Conservation (phyloP, 2,888 invertebrate genomes). For the Pristionchus mayeri region DNA sequence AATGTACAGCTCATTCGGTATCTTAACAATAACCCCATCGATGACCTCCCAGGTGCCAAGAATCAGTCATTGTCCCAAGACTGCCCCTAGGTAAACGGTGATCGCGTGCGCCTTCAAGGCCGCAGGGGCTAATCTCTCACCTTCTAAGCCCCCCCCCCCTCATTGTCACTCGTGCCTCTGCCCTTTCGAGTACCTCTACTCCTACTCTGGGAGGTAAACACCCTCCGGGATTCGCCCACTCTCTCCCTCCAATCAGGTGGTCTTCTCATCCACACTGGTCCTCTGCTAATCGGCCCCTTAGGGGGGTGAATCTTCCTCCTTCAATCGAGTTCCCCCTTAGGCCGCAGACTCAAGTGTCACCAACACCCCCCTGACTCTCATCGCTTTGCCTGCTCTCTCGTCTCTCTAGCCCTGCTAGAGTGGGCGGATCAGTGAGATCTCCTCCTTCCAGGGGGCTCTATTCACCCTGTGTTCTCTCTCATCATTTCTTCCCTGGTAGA, state of each 20-base stretch:
- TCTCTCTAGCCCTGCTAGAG: background rate
- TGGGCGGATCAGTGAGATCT: background rate
- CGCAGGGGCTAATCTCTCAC: background rate
- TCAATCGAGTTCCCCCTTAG: constrained; percentile 27
- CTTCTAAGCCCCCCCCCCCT: background rate
- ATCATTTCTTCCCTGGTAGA: background rate
- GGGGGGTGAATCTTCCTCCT: background rate
- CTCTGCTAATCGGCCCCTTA: constrained; percentile 18
- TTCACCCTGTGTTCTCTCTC: background rate
- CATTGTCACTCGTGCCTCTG: constrained; percentile 3
- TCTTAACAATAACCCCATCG: too few relatives aligned
- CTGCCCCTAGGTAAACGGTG: constrained; percentile 24
- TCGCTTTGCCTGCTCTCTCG: background rate
- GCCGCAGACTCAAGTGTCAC: constrained; percentile 34
- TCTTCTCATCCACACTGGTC: constrained; percentile 28
- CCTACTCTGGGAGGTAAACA: too few relatives aligned
- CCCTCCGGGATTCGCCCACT: background rate
- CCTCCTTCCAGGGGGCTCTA: too few relatives aligned
- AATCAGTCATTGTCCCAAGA: too few relatives aligned
- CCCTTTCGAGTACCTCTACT: constrained; percentile 15
- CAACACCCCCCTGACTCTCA: background rate
- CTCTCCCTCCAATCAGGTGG: background rate
- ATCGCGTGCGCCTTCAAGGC: constrained; percentile 22
- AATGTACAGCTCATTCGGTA: too few relatives aligned
- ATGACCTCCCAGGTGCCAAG: too few relatives aligned